phyloP scores from a whole-genome alignment of 2,797 vertebrate genomes.

The Borostomias antarcticus region DNA sequence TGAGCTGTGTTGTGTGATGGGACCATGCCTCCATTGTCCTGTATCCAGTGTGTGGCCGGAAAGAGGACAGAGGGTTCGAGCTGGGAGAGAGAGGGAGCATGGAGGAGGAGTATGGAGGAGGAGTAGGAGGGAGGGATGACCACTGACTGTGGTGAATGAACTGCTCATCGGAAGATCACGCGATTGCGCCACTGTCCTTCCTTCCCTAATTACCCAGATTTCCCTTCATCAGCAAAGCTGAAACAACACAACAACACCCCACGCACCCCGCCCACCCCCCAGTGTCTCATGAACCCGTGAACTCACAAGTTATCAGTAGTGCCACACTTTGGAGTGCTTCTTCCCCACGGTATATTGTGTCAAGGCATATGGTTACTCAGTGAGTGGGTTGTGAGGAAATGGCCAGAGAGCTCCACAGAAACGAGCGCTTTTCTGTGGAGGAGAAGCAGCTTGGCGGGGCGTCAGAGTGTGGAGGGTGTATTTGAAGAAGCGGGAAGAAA shows the following conservation, averaged over 20 bases:
- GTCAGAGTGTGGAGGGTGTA: background rate
- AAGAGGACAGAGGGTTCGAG: constrained; percentile 52
- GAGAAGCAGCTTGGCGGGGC: background rate
- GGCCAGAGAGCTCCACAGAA: background rate
- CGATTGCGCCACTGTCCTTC: constrained; percentile 51
- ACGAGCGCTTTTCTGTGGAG: background rate
- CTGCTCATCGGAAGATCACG: constrained; percentile 35
- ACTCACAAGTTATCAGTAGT: too few relatives aligned
- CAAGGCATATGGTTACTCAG: too few relatives aligned
- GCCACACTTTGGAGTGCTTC: background rate
- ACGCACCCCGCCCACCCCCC: background rate
- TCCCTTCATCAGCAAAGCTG: constrained; percentile 30
- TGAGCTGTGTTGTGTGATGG: constrained; percentile 42
- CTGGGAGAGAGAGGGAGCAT: constrained; percentile 22
- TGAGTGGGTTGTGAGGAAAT: background rate
- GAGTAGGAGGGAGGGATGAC: constrained; percentile 22
- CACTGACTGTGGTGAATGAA: constrained; percentile 50
- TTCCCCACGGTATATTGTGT: background rate
- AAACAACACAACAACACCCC: constrained; percentile 23
- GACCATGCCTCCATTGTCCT: constrained; percentile 69
- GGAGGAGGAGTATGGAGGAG: background rate
- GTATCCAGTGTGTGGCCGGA: constrained; percentile 23
- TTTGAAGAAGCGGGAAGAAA: background rate
- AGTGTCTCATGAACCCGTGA: too few relatives aligned
- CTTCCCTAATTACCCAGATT: constrained; percentile 38